Percentiles rank a stretch among this genome's conserved stretches.
Conservation (phyloP, 2,113 vertebrate species). For the Rhinopomastus cyanomelas region DNA sequence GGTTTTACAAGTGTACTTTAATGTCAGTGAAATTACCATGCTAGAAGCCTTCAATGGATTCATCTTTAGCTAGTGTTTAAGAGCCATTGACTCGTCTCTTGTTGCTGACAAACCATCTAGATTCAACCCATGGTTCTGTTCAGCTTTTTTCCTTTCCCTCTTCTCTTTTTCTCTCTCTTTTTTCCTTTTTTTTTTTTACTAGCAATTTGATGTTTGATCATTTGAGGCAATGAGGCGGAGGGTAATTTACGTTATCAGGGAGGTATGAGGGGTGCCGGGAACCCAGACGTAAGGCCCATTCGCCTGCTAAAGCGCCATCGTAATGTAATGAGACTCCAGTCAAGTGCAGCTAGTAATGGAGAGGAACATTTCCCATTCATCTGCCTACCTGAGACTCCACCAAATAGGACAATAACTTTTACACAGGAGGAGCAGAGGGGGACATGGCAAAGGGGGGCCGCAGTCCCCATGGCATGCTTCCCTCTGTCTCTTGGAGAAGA, state of each 20-base stretch:
- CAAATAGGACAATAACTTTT: slow-evolving; percentile 87
- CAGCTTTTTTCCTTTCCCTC: slow-evolving; percentile 62
- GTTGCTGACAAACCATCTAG: slow-evolving; percentile 86
- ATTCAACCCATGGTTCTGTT: slow-evolving; percentile 84
- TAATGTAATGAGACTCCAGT: slow-evolving; percentile 94
- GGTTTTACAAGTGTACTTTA: slow-evolving; percentile 60
- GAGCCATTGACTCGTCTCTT: slow-evolving; percentile 79
- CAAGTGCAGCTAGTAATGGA: slow-evolving; percentile 93
- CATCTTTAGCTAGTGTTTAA: slow-evolving; percentile 68
- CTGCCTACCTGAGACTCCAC: slow-evolving; percentile 94
- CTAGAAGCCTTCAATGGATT: slow-evolving; percentile 52
- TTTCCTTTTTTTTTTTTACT: slow-evolving; percentile 76
- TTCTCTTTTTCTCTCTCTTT: slow-evolving; percentile 46
- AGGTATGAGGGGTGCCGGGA: slow-evolving; percentile 93
- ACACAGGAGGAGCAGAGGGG: slow-evolving; percentile 45
- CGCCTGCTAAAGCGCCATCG: slow-evolving; percentile 92
- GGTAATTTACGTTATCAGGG: slow-evolving; percentile 91
- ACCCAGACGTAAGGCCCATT: slow-evolving; percentile 91
- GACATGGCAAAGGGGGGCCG: not conserved
- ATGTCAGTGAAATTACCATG: slow-evolving; percentile 45
- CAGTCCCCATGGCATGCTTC: slow-evolving; percentile 27
- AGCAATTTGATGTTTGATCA: slow-evolving; percentile 96
- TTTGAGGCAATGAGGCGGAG: slow-evolving; percentile 96
- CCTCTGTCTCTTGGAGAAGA: slow-evolving; percentile 1
- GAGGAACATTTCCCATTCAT: slow-evolving; percentile 93